Base-by-base conservation (phyloP, 2,797 vertebrate genomes). In the Tokudaia muenninki region DNA sequence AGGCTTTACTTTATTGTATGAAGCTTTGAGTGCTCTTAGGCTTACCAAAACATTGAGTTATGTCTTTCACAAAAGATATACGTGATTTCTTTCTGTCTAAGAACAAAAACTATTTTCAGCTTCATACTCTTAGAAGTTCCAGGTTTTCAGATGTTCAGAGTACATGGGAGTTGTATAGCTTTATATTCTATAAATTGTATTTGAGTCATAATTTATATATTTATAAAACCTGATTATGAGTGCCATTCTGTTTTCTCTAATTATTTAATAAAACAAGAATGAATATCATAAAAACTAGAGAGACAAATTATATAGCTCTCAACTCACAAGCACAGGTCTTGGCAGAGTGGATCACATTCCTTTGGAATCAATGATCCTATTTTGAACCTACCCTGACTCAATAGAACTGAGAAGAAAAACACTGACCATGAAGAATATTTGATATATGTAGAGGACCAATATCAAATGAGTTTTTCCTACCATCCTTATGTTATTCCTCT, bases 241-340 rank as follows among this genome's bases (percentile, higher is more conserved):
- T 55, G 17, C 6, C 31, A 44, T n/a, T n/a, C 24, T 34, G 4
- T 6, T 91, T 94, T 95, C 31, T 87, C 4, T 82, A 87, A 59
- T 4, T 10, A 70, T 52, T 84, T 94, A 86, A 91, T 90, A 63
- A 57, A 94, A 41, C 24, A 19, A 84, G 24, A 83, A 87, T 57
- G 78, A n/a, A 82, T 67, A 41, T 1, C n/a, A 47, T 41, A 24
- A 22, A 90, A 94, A 8, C 1, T 31, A 1, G 31, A 63, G 41
- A 96, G 26, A 75, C 4, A 61, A 61, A 34, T 29, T 21, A 72
- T 21, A 13, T 12, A 0, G 1, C 19, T 12, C 24, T 17, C 31
- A 24, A 37, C 5, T 41, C 1, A 24, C 22, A 61, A 8, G 34
- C 0, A 2, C 2, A 59, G 11, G 52, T 34, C 16, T 59, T 22